Evolutionary conservation across 2,888 invertebrate species (phyloP).

Genomic region (Nymphalis urticae): DNA sequence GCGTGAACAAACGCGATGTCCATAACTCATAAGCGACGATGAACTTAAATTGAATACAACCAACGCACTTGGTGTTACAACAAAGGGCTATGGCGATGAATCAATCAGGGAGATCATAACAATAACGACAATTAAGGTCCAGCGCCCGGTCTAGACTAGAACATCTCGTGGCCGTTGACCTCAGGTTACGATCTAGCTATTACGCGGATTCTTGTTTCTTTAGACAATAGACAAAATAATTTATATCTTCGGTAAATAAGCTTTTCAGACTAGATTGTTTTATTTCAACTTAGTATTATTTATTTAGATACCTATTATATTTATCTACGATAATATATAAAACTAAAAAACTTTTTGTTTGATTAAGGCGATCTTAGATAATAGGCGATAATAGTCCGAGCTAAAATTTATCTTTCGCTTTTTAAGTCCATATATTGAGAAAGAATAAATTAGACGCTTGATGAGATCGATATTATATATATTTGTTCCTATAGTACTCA

Average conservation of each 20-base stretch:
- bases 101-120: slow-evolving; percentile 40
- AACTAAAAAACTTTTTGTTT: too few species aligned
- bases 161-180: slow-evolving; percentile 31
- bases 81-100: slow-evolving; percentile 32
- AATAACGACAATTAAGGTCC: slow-evolving; percentile 34
- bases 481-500: too few species aligned
- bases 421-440: too few species aligned
- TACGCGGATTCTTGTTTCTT: background rate
- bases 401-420: too few species aligned
- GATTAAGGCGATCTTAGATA: too few species aligned
- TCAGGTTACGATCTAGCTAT: slow-evolving; percentile 18
- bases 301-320: background rate
- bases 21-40: background rate
- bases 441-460: too few species aligned
- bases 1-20: too few species aligned
- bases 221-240: background rate
- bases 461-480: too few species aligned
- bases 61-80: slow-evolving; percentile 17
- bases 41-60: slow-evolving; percentile 13
- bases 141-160: slow-evolving; percentile 34
- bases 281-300: background rate
- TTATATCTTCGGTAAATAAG: background rate
- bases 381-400: too few species aligned
- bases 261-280: background rate
- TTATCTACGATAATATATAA: too few species aligned